These are phyloP conservation scores for Enteromius fasciolatus DNA, from an alignment of 2,797 vertebrate species.

Conservation along the genomic window DNA sequence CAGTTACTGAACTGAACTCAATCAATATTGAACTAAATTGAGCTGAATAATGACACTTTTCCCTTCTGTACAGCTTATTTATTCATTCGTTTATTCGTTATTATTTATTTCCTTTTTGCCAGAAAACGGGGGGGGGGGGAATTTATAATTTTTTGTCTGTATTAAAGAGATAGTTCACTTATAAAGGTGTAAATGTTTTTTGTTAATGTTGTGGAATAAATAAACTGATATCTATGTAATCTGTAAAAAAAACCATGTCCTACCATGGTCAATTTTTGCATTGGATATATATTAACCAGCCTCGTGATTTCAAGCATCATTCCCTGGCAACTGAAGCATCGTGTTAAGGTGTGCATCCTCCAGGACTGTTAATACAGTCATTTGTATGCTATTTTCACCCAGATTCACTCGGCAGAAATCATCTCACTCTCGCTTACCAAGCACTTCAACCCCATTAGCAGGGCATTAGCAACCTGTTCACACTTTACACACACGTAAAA, in stretches of 20 bases:
- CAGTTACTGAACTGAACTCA: background rate
- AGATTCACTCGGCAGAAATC: background rate
- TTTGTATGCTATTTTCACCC: background rate
- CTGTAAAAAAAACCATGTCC: background rate
- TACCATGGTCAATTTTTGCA: background rate
- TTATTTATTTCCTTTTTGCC: no score
- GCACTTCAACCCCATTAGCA: slow-evolving; percentile 59
- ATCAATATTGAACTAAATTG: background rate
- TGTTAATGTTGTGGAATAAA: background rate
- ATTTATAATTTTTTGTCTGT: background rate
- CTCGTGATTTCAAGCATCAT: background rate
- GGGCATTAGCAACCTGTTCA: slow-evolving; percentile 59
- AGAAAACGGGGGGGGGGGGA: no score
- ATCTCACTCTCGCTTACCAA: slow-evolving; percentile 51
- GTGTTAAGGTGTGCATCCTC: background rate
- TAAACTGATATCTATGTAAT: no score
- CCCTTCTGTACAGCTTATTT: background rate
- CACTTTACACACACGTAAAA: slow-evolving; percentile 43
- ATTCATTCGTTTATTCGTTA: no score
- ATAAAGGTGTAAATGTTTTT: background rate
- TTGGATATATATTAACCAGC: background rate
- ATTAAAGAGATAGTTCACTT: no score
- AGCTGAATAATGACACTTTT: background rate
- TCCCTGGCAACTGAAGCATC: background rate
- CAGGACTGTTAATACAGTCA: background rate